These are phyloP conservation scores for Lutraria rhynchaena DNA, from an alignment of 1,140 invertebrate species.

Conservation along the genomic window DNA sequence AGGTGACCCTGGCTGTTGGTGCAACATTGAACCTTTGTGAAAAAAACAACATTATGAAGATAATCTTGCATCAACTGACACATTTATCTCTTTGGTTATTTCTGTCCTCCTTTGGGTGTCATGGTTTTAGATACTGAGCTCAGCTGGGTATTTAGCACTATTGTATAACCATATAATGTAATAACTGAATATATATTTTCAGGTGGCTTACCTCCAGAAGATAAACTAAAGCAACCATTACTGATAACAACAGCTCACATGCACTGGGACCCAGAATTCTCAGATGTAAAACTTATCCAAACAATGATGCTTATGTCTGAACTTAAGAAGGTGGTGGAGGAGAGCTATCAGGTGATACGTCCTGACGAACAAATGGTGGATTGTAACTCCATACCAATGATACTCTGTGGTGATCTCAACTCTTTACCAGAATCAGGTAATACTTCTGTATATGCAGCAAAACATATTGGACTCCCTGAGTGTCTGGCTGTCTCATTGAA, in stretches of 20 bases:
- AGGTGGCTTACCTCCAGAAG: conserved; percentile 88
- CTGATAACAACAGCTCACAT: conserved; percentile 99
- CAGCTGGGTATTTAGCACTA: no score
- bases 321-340: conserved; percentile 82
- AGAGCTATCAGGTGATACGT: conserved; percentile 70
- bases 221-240: conserved; percentile 88
- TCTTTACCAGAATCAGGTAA: conserved; percentile 97
- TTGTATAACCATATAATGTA: no score
- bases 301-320: conserved; percentile 99
- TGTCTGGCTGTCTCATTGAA: no score
- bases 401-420: conserved; percentile 99
- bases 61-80: no score
- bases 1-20: no score
- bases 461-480: no score
- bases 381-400: conserved; percentile 92
- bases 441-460: no score
- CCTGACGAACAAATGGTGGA: conserved; percentile 82
- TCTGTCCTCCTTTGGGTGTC: background rate
- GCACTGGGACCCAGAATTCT: conserved; percentile 99
- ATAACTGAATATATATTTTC: conserved; percentile 1
- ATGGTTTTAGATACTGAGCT: background rate
- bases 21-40: no score
- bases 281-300: conserved; percentile 99
- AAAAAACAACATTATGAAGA: no score
- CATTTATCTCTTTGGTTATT: background rate